Base-by-base conservation (phyloP, 2,797 vertebrate genomes). In the Oceanodroma leucorhoa region DNA sequence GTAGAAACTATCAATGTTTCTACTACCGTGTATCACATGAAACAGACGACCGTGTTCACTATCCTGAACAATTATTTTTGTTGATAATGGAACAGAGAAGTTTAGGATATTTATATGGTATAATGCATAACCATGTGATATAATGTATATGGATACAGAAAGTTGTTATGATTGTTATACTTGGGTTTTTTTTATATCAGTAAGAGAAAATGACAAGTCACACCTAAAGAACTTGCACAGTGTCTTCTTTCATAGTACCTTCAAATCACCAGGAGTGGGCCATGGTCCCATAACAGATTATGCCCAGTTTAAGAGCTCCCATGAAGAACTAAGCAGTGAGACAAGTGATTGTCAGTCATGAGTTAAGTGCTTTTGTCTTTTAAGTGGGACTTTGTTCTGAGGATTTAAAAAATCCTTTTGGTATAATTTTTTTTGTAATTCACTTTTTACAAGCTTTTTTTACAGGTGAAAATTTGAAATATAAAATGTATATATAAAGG, bases 121-220 rank as follows among this genome's bases (percentile, higher is more conserved):
- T 41, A 34, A 41, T 64, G 22, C 29, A 55, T 60, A 66, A 22
- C 8, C 3, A 13, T 53, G 10, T 40, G 17, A 17, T 78, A 10
- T 6, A 27, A 67, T n/a, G 6, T 19, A 14, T 48, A 18, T 32
- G 29, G 61, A 21, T 50, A 19, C 22, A 73, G n/a, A 32, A 84
- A 32, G 10, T 30, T 78, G 11, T 19, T 45, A 6, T 0, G 2
- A 14, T 45, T 66, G 6, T 43, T 41, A 32, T 36, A 14, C 11
- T 60, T 0, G 0, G 2, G 36, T 36, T 36, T 3, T 21, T 84
- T 73, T 30, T 36, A 1, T 62, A 23, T 57, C 24, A 7, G 0
- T 46, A 34, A 77, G 36, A 53, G 36, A 41, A 89, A 71, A 75
- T 41, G 12, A 20, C 21, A 69, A 24, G 8, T 66, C 40, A 14